Conservation (phyloP, 1,140 invertebrate species). For the Drosophila takahashii region DNA sequence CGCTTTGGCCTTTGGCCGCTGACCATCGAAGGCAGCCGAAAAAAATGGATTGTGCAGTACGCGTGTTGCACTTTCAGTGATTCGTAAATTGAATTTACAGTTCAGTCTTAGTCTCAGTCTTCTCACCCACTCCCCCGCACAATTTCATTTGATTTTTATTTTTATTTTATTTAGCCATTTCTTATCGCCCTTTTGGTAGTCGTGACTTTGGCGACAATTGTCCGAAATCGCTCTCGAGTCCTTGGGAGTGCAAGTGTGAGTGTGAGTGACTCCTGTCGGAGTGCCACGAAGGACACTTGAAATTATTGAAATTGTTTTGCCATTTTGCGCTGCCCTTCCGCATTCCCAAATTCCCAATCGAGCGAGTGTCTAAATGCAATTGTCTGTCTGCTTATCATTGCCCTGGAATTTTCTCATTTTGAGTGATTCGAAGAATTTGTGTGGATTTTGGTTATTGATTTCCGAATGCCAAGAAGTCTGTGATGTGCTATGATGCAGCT, state of each 20-base stretch:
- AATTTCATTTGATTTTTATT: constrained; percentile 50
- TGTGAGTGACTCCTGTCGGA: constrained; percentile 58
- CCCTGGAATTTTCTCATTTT: constrained; percentile 75
- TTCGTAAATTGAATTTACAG: constrained; percentile 78
- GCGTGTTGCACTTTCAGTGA: constrained; percentile 73
- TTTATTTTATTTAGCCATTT: constrained; percentile 46
- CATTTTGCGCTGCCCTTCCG: constrained; percentile 46
- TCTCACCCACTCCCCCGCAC: not conserved
- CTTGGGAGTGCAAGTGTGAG: constrained; percentile 46
- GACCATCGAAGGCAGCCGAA: constrained; percentile 17
- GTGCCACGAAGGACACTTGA: constrained; percentile 74
- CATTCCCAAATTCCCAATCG: constrained; percentile 9
- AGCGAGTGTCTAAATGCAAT: constrained; percentile 16
- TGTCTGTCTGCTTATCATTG: constrained; percentile 69
- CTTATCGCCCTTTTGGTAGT: constrained; percentile 52
- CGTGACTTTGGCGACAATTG: constrained; percentile 71
- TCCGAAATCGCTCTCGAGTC: constrained; percentile 41
- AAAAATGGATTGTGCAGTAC: constrained; percentile 59
- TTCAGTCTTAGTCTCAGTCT: constrained; percentile 39
- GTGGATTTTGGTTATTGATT: constrained; percentile 81
- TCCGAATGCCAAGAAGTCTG: constrained; percentile 56
- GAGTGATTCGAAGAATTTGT: constrained; percentile 74
- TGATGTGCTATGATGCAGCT: constrained; percentile 9
- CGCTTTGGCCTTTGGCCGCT: constrained; percentile 11
- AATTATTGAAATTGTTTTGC: constrained; percentile 81